Percentiles rank a stretch among this genome's conserved stretches.
Evolutionary conservation across 2,888 invertebrate genomes (phyloP).

Genomic region (Eristalis intricaria): DNA sequence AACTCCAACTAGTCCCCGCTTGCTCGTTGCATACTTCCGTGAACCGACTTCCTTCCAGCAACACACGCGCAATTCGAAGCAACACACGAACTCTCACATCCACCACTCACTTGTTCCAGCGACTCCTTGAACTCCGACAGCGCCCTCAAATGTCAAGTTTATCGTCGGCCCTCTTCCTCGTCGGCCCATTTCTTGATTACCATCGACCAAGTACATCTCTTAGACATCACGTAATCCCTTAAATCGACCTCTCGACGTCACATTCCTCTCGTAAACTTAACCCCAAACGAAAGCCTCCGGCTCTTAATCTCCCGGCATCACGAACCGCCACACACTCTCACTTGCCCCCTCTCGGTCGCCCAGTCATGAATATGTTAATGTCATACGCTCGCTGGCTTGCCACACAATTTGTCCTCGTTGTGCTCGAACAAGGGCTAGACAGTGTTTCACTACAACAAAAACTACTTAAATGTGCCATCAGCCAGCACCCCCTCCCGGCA

Average conservation of each 20-base stretch:
- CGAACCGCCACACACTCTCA: not conserved
- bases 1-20: too few relatives aligned
- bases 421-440: constrained; percentile 27
- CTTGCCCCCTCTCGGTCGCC: not conserved
- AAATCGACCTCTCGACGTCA: not conserved
- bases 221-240: not conserved
- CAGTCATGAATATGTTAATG: not conserved
- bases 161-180: too few relatives aligned
- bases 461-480: not conserved
- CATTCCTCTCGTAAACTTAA: not conserved
- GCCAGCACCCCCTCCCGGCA: not conserved
- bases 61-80: too few relatives aligned
- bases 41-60: too few relatives aligned
- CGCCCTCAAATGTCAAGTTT: too few relatives aligned
- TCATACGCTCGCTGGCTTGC: constrained; percentile 4
- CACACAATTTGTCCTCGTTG: constrained; percentile 46
- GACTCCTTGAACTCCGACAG: too few relatives aligned
- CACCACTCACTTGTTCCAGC: too few relatives aligned
- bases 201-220: constrained; percentile 5
- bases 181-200: not conserved
- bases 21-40: too few relatives aligned
- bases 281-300: not conserved
- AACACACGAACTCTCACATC: too few relatives aligned
- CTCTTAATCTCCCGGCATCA: not conserved
- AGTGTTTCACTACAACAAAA: constrained; percentile 35